Conservation (phyloP, 2,113 vertebrate species). For the Capricornis sumatraensis region DNA sequence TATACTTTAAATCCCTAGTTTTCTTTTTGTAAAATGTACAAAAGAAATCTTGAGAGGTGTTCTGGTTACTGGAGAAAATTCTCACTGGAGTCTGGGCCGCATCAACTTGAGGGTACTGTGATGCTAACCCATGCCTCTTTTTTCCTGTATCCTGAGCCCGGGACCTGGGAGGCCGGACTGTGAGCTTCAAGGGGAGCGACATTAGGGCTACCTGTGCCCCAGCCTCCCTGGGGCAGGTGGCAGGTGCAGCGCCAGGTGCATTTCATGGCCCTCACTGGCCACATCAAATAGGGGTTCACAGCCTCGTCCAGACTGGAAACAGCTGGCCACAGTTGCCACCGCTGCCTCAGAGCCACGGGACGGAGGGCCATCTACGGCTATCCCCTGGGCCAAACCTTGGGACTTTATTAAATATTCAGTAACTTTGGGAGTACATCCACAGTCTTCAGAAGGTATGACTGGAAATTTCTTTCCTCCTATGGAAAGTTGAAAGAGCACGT, state of each 20-base stretch:
- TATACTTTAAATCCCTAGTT: background rate
- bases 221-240: background rate
- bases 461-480: background rate
- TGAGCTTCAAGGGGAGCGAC: too few relatives aligned
- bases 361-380: rapidly evolving
- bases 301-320: background rate
- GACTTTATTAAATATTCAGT: background rate
- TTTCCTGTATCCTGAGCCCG: too few relatives aligned
- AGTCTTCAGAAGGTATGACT: background rate
- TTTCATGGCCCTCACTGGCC: background rate
- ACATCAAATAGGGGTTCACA: too few relatives aligned
- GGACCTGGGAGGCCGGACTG: background rate
- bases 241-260: background rate
- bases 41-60: background rate
- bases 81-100: background rate
- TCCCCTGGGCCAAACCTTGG: background rate
- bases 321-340: rapidly evolving
- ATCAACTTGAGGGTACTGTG: background rate
- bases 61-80: background rate
- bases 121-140: too few relatives aligned
- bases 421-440: background rate
- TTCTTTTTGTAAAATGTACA: background rate
- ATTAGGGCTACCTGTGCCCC: too few relatives aligned
- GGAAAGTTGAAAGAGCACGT: rapidly evolving
- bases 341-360: rapidly evolving